A percentile compares a stretch with the other conserved stretches of the same genome.
phyloP scores from a whole-genome alignment of 2,888 invertebrate genomes.

The Bruchidius siliquastri region DNA sequence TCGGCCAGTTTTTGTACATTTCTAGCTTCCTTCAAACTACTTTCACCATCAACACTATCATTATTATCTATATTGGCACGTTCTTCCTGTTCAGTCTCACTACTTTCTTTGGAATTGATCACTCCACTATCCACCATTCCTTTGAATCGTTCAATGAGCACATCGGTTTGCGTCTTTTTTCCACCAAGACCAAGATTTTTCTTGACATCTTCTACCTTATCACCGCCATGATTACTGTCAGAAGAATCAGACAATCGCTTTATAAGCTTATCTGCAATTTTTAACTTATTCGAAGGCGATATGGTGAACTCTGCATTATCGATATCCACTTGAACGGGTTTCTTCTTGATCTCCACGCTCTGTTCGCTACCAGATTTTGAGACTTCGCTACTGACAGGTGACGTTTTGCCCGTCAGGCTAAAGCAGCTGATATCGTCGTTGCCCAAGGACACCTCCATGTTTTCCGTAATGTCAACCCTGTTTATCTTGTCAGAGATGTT shows the following conservation, averaged over 20 bases:
- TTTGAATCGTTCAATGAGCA: constrained; percentile 14
- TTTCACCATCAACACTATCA: neutral
- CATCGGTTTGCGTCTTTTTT: constrained; percentile 13
- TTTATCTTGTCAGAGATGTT: constrained; percentile 36
- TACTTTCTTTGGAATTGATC: neutral
- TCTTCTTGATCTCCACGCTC: constrained; percentile 25
- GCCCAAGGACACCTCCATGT: constrained; percentile 35
- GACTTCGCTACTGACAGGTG: constrained; percentile 23
- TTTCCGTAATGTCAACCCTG: constrained; percentile 34
- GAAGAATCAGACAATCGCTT: constrained; percentile 34
- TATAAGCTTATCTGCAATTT: constrained; percentile 41
- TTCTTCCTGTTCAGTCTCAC: neutral
- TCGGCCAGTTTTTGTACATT: neutral
- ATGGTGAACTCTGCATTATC: constrained; percentile 33
- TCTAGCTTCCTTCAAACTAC: neutral
- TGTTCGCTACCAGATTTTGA: constrained; percentile 21
- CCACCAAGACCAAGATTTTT: constrained; percentile 7
- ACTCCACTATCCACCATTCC: constrained; percentile 4
- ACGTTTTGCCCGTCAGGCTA: constrained; percentile 26
- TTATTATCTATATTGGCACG: neutral
- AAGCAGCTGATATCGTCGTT: constrained; percentile 26
- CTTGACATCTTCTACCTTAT: constrained; percentile 15
- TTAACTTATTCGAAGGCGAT: constrained; percentile 36
- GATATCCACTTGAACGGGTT: constrained; percentile 35
- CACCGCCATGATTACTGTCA: constrained; percentile 10